phyloP scores from a whole-genome alignment of 1,140 invertebrate genomes.

The Meloidogyne chitwoodi region DNA sequence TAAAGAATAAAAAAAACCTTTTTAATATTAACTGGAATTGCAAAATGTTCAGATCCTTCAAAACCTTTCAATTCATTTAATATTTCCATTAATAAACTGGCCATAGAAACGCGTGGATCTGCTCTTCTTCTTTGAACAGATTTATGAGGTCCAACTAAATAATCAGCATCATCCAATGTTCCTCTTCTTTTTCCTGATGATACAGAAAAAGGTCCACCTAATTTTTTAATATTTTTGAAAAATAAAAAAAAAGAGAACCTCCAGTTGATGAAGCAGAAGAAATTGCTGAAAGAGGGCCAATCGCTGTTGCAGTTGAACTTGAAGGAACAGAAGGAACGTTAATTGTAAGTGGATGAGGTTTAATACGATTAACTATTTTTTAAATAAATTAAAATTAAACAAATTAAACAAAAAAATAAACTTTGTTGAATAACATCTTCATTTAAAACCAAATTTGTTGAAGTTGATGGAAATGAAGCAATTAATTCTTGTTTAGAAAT shows the following conservation, averaged over 20 bases:
- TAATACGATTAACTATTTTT: background rate
- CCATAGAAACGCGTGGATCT: constrained; percentile 89
- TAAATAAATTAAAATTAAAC: constrained; percentile 5
- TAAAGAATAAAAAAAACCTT: constrained; percentile 60
- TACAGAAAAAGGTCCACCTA: background rate
- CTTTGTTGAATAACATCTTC: background rate
- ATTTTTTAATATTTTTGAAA: no score
- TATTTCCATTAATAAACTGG: constrained; percentile 84
- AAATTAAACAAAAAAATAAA: background rate
- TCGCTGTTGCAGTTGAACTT: background rate
- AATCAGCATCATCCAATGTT: constrained; percentile 66
- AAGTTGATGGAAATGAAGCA: background rate
- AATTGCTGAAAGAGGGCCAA: constrained; percentile 13
- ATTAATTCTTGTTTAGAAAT: background rate
- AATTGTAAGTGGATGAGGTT: constrained; percentile 5
- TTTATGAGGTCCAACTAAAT: constrained; percentile 65
- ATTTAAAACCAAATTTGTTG: background rate
- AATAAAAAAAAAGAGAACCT: no score
- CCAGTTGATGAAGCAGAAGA: constrained; percentile 9
- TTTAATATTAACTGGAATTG: constrained; percentile 89
- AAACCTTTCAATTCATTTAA: constrained; percentile 86
- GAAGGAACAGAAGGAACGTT: constrained; percentile 6
- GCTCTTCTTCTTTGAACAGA: constrained; percentile 86
- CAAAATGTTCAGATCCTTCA: constrained; percentile 84
- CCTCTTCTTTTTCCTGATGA: constrained; percentile 33